phyloP scores from a whole-genome alignment of 2,888 invertebrate genomes.

The Iphiclides podalirius region DNA sequence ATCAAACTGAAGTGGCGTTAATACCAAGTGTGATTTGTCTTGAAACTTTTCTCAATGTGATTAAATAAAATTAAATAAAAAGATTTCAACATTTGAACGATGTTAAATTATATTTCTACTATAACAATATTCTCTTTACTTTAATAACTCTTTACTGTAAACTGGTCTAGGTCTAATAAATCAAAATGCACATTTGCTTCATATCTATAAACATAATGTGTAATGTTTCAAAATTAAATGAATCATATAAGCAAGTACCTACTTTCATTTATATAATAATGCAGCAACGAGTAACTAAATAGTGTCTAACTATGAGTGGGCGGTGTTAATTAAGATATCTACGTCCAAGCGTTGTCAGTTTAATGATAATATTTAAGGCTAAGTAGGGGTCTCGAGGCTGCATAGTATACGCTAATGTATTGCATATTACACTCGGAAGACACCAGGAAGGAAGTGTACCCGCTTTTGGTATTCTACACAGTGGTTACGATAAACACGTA shows the following conservation, averaged over 20 bases:
- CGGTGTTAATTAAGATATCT: slow-evolving; percentile 20
- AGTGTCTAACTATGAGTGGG: slow-evolving; percentile 8
- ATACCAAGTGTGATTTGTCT: not conserved
- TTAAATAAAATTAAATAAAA: no score
- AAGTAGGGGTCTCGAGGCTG: slow-evolving; percentile 12
- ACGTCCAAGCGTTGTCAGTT: slow-evolving; percentile 13
- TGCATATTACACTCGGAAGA: slow-evolving; percentile 11
- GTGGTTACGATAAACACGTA: not conserved
- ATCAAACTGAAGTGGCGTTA: slow-evolving; percentile 4
- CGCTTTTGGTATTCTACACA: not conserved
- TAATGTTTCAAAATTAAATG: no score
- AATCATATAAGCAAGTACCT: no score
- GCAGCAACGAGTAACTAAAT: slow-evolving; percentile 4
- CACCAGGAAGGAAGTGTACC: slow-evolving; percentile 19
- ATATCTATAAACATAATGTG: no score
- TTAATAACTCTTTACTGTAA: no score
- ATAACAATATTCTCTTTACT: no score
- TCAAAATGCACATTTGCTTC: no score
- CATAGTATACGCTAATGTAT: slow-evolving; percentile 1
- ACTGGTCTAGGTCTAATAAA: no score
- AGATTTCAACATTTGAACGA: no score
- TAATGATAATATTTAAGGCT: slow-evolving; percentile 19
- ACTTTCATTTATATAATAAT: no score
- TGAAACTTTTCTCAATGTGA: no score
- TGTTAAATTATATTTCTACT: no score